These are phyloP conservation scores for Meteorus sp. DNA, from an alignment of 1,140 invertebrate species.

Conservation along the genomic window DNA sequence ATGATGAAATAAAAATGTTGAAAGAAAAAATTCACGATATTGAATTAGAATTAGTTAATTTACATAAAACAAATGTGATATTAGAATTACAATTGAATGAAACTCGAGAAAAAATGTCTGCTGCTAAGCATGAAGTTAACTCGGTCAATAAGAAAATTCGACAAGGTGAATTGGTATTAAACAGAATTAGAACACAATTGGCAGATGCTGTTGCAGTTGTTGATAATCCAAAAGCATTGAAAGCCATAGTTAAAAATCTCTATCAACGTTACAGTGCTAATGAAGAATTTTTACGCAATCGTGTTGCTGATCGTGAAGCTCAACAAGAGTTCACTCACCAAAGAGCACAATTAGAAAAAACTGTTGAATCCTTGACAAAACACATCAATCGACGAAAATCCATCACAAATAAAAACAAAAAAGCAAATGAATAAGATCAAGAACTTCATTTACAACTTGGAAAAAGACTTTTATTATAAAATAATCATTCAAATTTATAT, in stretches of 20 bases:
- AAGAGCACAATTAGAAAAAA: conserved; percentile 76
- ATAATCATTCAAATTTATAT: too few species aligned
- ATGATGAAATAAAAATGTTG: conserved; percentile 77
- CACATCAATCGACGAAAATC: conserved; percentile 59
- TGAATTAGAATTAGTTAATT: conserved; percentile 72
- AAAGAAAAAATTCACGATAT: conserved; percentile 77
- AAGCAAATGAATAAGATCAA: too few species aligned
- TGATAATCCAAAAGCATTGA: conserved; percentile 75
- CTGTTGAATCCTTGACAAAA: conserved; percentile 65
- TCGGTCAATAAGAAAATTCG: conserved; percentile 67
- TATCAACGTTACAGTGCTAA: conserved; percentile 77
- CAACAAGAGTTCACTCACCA: conserved; percentile 79
- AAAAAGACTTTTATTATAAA: too few species aligned
- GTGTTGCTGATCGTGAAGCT: conserved; percentile 70
- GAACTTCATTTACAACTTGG: too few species aligned
- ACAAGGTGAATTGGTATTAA: conserved; percentile 69
- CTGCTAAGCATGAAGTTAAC: conserved; percentile 69
- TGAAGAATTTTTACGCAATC: conserved; percentile 65
- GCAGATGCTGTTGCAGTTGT: conserved; percentile 74
- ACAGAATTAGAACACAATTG: conserved; percentile 78
- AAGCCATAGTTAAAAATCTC: conserved; percentile 73
- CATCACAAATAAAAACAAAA: too few species aligned
- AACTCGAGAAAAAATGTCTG: conserved; percentile 73
- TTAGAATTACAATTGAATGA: conserved; percentile 74
- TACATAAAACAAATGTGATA: conserved; percentile 67